These are phyloP conservation scores for Teinopalpus imperialis DNA, from an alignment of 2,888 invertebrate genomes.

Conservation along the genomic window DNA sequence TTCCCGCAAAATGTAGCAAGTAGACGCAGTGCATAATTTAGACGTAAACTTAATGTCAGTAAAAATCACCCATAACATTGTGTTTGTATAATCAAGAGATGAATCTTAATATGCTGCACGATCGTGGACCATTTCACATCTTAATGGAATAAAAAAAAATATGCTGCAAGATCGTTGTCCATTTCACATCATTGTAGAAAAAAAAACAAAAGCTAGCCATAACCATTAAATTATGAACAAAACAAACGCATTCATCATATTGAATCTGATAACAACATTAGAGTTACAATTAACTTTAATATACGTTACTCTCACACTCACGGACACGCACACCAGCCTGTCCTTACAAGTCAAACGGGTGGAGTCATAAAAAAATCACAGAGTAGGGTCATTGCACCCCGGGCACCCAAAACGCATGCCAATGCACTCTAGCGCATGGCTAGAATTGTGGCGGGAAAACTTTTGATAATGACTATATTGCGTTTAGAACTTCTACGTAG, in stretches of 20 bases:
- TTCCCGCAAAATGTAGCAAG: too few relatives aligned
- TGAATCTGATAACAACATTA: constrained; percentile 17
- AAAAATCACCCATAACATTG: too few relatives aligned
- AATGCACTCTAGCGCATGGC: constrained; percentile 33
- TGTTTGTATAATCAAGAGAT: too few relatives aligned
- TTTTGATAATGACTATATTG: constrained; percentile 2
- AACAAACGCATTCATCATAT: constrained; percentile 14
- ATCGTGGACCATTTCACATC: too few relatives aligned
- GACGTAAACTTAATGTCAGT: too few relatives aligned
- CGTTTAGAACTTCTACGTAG: too few relatives aligned
- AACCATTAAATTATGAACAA: constrained; percentile 3
- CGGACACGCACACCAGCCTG: background rate
- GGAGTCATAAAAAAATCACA: constrained; percentile 41
- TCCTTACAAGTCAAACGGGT: constrained; percentile 21
- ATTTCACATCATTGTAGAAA: too few relatives aligned
- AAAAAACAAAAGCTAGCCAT: too few relatives aligned
- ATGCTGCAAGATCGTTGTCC: too few relatives aligned
- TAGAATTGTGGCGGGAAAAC: constrained; percentile 10
- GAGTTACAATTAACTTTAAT: constrained; percentile 23
- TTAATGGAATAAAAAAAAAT: too few relatives aligned
- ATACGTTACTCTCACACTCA: constrained; percentile 13
- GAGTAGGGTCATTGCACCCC: constrained; percentile 34
- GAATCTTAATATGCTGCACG: too few relatives aligned
- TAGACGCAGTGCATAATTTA: too few relatives aligned
- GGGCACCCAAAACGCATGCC: constrained; percentile 38